Conservation (phyloP, 2,888 invertebrate species). For the Polyommatus iphigenia region DNA sequence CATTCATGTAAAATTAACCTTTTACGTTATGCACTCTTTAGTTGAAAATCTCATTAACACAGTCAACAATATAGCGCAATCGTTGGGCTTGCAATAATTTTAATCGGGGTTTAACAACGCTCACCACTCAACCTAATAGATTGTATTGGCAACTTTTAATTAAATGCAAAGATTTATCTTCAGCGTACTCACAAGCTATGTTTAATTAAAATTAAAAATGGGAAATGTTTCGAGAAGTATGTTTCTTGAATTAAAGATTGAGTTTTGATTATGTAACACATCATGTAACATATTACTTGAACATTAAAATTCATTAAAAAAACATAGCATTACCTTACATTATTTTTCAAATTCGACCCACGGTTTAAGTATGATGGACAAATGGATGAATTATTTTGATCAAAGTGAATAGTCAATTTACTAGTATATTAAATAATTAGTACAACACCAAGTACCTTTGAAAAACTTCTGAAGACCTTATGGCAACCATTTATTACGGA, state of each 20-base stretch:
- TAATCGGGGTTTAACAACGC: background rate
- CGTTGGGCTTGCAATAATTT: background rate
- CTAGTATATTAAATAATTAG: too few species aligned
- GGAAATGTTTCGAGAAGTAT: background rate
- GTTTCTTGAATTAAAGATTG: too few species aligned
- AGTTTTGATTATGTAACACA: too few species aligned
- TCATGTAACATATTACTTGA: too few species aligned
- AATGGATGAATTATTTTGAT: too few species aligned
- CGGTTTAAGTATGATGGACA: too few species aligned
- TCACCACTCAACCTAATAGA: background rate
- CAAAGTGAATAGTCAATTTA: too few species aligned
- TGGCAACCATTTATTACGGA: background rate
- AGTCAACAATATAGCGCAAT: background rate
- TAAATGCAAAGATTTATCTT: background rate
- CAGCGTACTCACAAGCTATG: background rate
- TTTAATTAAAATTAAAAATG: background rate
- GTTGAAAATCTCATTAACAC: background rate
- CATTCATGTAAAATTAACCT: background rate
- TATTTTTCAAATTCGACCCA: too few species aligned
- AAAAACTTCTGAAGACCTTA: background rate
- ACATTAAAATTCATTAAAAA: too few species aligned
- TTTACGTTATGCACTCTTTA: background rate
- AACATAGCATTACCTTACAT: too few species aligned
- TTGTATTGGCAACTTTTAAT: conserved; percentile 4
- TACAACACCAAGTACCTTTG: background rate